A percentile compares a stretch with the other conserved stretches of the same genome.
Evolutionary conservation across 1,140 invertebrate species (phyloP).

Genomic region (Bombus fervidus): DNA sequence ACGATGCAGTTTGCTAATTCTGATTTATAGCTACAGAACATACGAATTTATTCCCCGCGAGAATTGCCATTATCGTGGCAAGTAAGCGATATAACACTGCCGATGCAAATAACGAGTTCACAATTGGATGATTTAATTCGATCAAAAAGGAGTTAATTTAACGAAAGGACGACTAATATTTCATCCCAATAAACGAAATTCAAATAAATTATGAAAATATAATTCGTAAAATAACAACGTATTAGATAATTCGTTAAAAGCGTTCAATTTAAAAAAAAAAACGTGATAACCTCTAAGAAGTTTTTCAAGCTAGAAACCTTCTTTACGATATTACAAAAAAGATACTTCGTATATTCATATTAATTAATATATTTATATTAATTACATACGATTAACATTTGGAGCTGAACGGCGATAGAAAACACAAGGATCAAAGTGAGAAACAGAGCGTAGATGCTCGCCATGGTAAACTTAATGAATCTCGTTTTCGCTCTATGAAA

Average conservation of each 20-base stretch:
- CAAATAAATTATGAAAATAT: neutral
- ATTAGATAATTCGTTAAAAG: neutral
- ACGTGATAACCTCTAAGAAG: neutral
- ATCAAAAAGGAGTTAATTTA: neutral
- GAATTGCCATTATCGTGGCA: too few species aligned
- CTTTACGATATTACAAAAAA: too few species aligned
- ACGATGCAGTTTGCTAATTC: too few species aligned
- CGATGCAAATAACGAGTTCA: neutral
- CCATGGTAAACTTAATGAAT: constrained; percentile 39
- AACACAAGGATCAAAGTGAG: constrained; percentile 50
- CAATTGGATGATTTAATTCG: too few species aligned
- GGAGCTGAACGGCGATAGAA: constrained; percentile 51
- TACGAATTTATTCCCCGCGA: too few species aligned
- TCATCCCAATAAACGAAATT: neutral
- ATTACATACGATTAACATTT: constrained; percentile 62
- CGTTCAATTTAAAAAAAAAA: neutral
- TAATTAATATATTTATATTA: neutral
- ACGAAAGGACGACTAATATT: neutral
- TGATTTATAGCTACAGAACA: too few species aligned
- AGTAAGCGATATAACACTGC: neutral
- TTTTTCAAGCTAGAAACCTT: neutral
- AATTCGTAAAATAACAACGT: neutral
- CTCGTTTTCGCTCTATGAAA: constrained; percentile 1
- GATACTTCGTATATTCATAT: neutral
- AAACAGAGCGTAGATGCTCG: constrained; percentile 48